Evolutionary conservation across 2,113 vertebrate genomes (phyloP).

Genomic region (Rhynchopsitta pachyrhyncha): DNA sequence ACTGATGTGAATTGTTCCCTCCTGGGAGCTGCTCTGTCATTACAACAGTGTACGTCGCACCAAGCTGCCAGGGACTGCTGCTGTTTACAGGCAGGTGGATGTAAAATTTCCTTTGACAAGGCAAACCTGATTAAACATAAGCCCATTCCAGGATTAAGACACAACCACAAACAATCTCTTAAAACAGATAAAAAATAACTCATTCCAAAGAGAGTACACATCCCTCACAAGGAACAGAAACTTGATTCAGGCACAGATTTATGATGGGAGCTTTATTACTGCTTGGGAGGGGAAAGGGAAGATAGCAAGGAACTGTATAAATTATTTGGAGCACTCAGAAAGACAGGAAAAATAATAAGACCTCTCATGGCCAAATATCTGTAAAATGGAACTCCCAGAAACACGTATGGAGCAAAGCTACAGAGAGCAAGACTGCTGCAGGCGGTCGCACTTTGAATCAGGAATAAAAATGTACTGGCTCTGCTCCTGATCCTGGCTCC

Average conservation of each 20-base stretch:
- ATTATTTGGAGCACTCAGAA: slow-evolving; percentile 23
- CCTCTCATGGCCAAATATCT: fast-evolving
- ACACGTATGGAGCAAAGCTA: fast-evolving
- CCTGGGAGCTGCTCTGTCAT: neutral
- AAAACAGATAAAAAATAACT: neutral
- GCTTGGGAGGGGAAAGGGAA: neutral
- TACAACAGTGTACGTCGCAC: fast-evolving
- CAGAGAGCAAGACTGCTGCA: neutral
- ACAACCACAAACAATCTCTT: neutral
- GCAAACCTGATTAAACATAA: neutral
- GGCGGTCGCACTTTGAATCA: neutral
- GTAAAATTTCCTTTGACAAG: neutral
- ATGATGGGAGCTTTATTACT: slow-evolving; percentile 1
- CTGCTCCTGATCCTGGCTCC: neutral
- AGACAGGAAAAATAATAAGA: neutral
- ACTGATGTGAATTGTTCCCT: neutral
- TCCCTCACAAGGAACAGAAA: neutral
- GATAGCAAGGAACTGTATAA: neutral
- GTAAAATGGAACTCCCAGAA: neutral
- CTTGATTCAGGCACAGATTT: neutral
- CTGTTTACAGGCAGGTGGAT: neutral
- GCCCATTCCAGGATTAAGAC: neutral
- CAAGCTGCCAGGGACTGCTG: neutral
- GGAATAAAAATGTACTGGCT: neutral
- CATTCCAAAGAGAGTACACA: neutral